phyloP scores from a whole-genome alignment of 2,797 vertebrate species.

The Xiphophorus birchmanni region DNA sequence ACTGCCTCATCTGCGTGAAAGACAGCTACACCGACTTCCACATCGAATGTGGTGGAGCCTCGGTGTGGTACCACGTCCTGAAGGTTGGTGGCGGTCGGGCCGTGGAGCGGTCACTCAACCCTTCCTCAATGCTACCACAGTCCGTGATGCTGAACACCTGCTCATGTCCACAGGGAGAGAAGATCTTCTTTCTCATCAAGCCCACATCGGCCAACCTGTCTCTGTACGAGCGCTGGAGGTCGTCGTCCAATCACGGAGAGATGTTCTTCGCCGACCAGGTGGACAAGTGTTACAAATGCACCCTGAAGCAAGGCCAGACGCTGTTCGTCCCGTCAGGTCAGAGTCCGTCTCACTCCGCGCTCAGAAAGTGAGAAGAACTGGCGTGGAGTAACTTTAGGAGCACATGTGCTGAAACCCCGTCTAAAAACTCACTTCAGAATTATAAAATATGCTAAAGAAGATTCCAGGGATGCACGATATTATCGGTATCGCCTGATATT shows the following conservation, averaged over 20 bases:
- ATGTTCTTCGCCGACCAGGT: constrained; percentile 99
- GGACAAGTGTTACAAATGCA: constrained; percentile 98
- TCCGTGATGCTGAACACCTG: background rate
- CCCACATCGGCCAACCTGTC: constrained; percentile 97
- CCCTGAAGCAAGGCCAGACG: constrained; percentile 95
- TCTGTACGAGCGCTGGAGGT: constrained; percentile 96
- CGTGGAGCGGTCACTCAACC: background rate
- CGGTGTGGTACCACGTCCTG: constrained; percentile 95
- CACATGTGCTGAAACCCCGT: background rate
- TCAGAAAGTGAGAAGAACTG: background rate
- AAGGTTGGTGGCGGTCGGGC: constrained; percentile 79
- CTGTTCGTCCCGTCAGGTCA: constrained; percentile 97
- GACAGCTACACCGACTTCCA: constrained; percentile 99
- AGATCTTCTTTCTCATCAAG: constrained; percentile 99
- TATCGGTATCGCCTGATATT: no score
- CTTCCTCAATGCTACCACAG: background rate
- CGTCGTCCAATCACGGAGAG: constrained; percentile 95
- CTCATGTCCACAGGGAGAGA: constrained; percentile 88
- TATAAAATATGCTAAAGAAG: background rate
- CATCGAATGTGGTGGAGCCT: constrained; percentile 94
- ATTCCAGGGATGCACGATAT: no score
- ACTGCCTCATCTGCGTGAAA: constrained; percentile 97
- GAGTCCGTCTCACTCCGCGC: constrained; percentile 23
- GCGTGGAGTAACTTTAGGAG: background rate
- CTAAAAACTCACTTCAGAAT: background rate